Base-by-base conservation (phyloP, 2,797 vertebrate genomes). In the Peromyscus nudipes region DNA sequence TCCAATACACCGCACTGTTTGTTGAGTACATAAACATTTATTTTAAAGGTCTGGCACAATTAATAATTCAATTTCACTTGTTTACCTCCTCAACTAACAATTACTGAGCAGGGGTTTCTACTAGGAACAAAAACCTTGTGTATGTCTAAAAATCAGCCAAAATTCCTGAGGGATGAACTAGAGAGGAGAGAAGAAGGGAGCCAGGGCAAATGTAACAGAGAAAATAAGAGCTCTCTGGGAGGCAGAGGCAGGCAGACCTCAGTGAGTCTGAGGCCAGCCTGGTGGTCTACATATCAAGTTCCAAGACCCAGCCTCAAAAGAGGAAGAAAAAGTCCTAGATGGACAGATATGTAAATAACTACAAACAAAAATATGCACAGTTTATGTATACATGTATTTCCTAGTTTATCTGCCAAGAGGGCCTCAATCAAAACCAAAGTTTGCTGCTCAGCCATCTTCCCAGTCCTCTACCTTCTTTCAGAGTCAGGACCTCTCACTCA, bases 31-130 rank as follows among this genome's bases (percentile, higher is more conserved):
- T 29, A 87, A 86, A 90, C 69, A 91, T 76, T 57, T 83, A 94
- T 67, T 62, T 23, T 73, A 27, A 96, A 92, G 16, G 27, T 57
- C 79, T 73, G 83, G 2, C 67, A 49, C 4, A 52, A 91, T 62
- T 62, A 27, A 64, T 49, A 80, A 92, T 85, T 73, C 94, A 13
- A 95, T 89, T 46, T 77, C 40, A 73, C 43, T 76, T 52, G 81
- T 34, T 94, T 49, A 79, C 77, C 76, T 89, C 57, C 27, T 95
- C 91, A 93, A 57, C 23, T 92, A 94, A 85, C 14, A 88, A 81
- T 9, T 40, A 80, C 3, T 73, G 1, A 67, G 67, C 23, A 76
- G 46, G n/a, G 7, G 23, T 88, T 83, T 95, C 64, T 94, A 94
- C 23, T 19, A 81, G 17, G 21, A 16, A 82, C 52, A 75, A 95